Percentiles rank a stretch among this genome's conserved stretches.
These are phyloP conservation scores for Phyllostomus discolor DNA, from an alignment of 2,113 vertebrate genomes.

Conservation along the genomic window DNA sequence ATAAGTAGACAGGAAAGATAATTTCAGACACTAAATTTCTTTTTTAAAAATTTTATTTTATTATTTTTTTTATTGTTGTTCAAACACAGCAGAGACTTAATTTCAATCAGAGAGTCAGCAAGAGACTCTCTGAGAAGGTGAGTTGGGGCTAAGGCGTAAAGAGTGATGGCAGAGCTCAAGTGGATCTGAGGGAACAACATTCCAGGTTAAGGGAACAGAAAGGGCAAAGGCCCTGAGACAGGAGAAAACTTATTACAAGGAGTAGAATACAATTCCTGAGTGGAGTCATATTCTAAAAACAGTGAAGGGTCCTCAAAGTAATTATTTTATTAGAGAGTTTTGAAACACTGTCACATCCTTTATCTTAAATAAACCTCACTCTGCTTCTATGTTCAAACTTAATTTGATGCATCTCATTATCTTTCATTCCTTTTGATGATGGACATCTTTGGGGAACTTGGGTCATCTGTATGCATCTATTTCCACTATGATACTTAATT, in stretches of 20 bases:
- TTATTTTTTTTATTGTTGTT: too few species aligned
- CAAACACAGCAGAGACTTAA: background rate
- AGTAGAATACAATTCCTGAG: background rate
- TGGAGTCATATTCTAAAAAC: background rate
- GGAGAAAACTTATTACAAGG: background rate
- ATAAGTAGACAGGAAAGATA: background rate
- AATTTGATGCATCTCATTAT: background rate
- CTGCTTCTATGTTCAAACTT: background rate
- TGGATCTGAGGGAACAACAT: background rate
- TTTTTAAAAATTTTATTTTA: too few species aligned
- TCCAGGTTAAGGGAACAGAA: background rate
- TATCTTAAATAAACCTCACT: constrained; percentile 2
- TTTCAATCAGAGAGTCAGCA: background rate
- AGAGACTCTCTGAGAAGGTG: background rate
- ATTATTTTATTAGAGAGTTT: background rate
- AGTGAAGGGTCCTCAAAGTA: background rate
- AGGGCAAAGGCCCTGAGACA: background rate
- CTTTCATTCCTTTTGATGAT: constrained; percentile 11
- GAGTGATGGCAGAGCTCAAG: background rate
- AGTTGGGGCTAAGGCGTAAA: background rate
- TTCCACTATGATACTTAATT: background rate
- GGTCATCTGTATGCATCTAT: background rate
- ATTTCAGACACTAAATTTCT: background rate
- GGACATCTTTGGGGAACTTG: background rate
- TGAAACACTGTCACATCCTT: background rate